A percentile compares a stretch with the other conserved stretches of the same genome.
These are phyloP conservation scores for Ramazzottius varieornatus DNA, from an alignment of 2,888 invertebrate species.

Conservation along the genomic window DNA sequence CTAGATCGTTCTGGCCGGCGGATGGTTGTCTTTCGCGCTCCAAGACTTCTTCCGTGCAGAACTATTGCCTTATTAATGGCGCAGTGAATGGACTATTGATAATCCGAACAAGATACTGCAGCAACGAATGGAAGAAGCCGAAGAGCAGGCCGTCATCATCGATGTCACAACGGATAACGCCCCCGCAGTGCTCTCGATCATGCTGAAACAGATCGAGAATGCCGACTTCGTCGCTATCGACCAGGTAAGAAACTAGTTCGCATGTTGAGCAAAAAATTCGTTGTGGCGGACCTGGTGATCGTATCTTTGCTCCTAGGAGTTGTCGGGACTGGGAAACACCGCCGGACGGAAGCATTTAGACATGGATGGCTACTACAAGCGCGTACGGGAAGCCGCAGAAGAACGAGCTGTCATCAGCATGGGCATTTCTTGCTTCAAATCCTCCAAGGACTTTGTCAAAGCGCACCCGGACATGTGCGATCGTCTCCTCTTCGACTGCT, in stretches of 20 bases:
- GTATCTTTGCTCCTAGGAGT: not conserved
- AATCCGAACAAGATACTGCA: no score
- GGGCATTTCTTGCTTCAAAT: conserved; percentile 1
- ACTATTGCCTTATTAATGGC: no score
- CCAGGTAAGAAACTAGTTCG: not conserved
- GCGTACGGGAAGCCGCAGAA: not conserved
- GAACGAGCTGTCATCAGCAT: not conserved
- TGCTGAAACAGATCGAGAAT: not conserved
- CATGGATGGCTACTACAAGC: not conserved
- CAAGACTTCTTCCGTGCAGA: no score
- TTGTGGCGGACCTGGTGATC: not conserved
- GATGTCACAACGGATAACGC: not conserved
- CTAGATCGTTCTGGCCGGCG: no score
- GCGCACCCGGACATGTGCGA: not conserved
- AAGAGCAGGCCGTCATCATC: not conserved
- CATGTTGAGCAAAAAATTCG: not conserved
- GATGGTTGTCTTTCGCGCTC: no score
- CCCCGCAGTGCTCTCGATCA: not conserved
- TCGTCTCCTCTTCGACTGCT: not conserved
- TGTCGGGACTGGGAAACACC: not conserved
- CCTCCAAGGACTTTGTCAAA: not conserved
- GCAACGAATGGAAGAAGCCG: not conserved
- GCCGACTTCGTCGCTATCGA: not conserved
- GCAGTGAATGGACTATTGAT: no score
- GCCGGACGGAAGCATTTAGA: not conserved